Evolutionary conservation across 2,888 invertebrate genomes (phyloP).

Genomic region (Bursaphelenchus okinawaensis): DNA sequence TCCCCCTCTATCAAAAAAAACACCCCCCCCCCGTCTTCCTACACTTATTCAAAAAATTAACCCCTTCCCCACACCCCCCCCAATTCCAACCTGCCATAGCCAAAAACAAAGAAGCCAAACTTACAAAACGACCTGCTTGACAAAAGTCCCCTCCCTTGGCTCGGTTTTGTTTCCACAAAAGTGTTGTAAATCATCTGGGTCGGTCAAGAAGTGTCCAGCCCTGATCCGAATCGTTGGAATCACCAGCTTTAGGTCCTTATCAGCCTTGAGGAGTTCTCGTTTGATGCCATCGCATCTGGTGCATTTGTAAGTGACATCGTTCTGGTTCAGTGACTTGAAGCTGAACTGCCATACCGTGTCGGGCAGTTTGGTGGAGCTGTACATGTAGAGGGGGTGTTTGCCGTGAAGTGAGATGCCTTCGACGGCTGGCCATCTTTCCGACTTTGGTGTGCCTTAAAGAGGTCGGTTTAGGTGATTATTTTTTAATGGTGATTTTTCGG

Average conservation of each 20-base stretch:
- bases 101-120: background rate
- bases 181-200: background rate
- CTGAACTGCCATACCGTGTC: background rate
- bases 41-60: background rate
- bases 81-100: background rate
- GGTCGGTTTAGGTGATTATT: too few species aligned
- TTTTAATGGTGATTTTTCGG: background rate
- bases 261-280: background rate
- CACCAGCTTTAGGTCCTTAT: background rate
- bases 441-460: background rate
- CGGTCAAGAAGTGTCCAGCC: background rate
- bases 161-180: background rate
- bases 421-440: background rate
- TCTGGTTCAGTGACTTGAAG: background rate
- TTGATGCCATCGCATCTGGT: background rate
- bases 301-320: background rate
- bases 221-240: background rate
- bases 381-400: background rate
- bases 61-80: too few species aligned
- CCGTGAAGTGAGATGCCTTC: background rate
- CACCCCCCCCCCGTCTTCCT: too few species aligned
- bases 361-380: background rate
- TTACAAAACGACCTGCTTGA: background rate
- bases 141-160: background rate
- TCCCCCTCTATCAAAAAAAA: too few species aligned